phyloP scores from a whole-genome alignment of 2,797 vertebrate genomes.

The Threskiornis aethiopicus region DNA sequence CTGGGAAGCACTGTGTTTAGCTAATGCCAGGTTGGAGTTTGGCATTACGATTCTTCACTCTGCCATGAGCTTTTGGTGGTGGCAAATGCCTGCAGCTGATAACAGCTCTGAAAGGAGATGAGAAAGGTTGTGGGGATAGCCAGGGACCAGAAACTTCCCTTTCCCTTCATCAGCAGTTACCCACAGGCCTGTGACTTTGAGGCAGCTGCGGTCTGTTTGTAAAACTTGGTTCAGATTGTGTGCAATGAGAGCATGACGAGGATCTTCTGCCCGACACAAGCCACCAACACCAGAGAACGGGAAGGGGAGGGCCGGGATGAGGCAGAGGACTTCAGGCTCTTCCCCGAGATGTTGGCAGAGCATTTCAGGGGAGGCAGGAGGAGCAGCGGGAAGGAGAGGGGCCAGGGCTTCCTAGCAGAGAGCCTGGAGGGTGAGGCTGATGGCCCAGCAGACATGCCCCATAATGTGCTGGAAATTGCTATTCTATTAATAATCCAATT shows the following conservation, averaged over 20 bases:
- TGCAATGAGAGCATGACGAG: neutral
- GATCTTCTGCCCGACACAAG: fast-evolving
- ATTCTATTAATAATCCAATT: constrained; percentile 3
- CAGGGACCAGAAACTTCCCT: neutral
- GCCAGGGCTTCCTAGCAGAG: neutral
- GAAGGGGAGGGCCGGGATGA: neutral
- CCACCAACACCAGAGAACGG: neutral
- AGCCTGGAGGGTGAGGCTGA: neutral
- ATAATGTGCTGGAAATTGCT: neutral
- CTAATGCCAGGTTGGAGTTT: neutral
- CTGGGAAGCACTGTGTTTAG: neutral
- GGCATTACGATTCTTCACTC: neutral
- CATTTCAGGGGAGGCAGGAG: neutral
- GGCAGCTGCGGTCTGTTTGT: neutral
- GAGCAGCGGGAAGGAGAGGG: neutral
- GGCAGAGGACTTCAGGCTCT: neutral
- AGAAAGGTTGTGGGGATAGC: neutral
- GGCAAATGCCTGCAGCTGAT: neutral
- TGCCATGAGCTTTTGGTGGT: neutral
- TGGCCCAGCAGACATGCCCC: neutral
- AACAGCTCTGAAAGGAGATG: neutral
- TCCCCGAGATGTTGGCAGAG: neutral
- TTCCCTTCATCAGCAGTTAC: neutral
- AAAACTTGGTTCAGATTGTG: neutral
- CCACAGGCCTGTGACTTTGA: neutral